Evolutionary conservation across 2,797 vertebrate genomes (phyloP), one percentile per base, ranked within the genome.

Genomic region (Aphelocoma californica): DNA sequence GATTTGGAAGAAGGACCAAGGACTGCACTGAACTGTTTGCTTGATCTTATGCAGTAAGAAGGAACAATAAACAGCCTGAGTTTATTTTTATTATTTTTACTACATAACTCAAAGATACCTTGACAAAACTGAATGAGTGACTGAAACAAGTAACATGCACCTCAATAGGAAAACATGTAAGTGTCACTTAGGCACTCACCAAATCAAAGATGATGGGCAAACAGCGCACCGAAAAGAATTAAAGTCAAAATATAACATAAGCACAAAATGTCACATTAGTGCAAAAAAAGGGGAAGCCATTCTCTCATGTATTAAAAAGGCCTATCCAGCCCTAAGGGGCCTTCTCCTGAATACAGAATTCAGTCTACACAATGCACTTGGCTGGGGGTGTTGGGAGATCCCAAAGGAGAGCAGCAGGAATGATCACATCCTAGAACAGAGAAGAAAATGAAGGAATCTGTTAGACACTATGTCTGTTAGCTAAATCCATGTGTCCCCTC

Each of bases 1-100:
- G n/a, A 66, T 75, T 69, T 90, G 21, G 28, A 81, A 90, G 54
- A 78, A 70, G 15, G 16, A 34, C 17, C 31, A 58, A 67, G 21
- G 26, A 66, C 31, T 40, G 32, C 18, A 36, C 21, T 38, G 38
- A 64, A 62, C 15, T 13, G 5, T 54, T 40, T 7, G 2, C 25
- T 53, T 0, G 0, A 18, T 29, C 26, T 83, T 47, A 32, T 2
- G 5, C 18, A 36, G 48, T 71, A 53, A 34, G 64, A 58, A 72
- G 31, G 9, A 62, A 64, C 26, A 90, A 50, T 24, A 57, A 82
- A 57, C 11, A 77, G 13, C 10, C n/a, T 7, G 9, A 29, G 14
- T 29, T 89, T 32, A 64, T 62, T 78, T 83, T 69, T 29, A 18
- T 20, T 67, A 32, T 13, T 83, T 47, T 60, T 51, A 31, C 48